Evolutionary conservation across 2,113 vertebrate species (phyloP).

Genomic region (Sprattus sprattus): DNA sequence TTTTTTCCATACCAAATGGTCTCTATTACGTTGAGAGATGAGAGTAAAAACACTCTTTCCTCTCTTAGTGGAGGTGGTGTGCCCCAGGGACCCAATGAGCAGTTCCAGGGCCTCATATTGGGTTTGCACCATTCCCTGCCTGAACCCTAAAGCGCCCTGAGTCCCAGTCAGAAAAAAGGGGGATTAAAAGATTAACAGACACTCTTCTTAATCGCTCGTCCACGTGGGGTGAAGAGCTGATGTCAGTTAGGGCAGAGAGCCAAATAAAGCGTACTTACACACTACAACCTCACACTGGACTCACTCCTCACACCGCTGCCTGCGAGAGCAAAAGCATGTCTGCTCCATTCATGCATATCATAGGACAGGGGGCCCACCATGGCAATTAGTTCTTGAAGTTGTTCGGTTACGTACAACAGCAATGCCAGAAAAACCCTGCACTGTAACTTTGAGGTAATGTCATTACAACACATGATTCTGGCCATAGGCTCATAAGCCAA

Average conservation of each 20-base stretch:
- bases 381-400: not conserved
- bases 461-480: not conserved
- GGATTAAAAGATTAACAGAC: conserved; percentile 61
- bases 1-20: not conserved
- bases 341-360: not conserved
- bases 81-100: not conserved
- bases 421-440: not conserved
- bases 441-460: not conserved
- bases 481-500: not conserved
- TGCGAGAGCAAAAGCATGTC: not conserved
- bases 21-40: not conserved
- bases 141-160: conserved; percentile 28
- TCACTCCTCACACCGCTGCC: not conserved
- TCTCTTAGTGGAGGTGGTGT: not conserved
- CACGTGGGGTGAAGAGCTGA: conserved; percentile 45
- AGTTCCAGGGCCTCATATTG: not conserved
- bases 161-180: conserved; percentile 29
- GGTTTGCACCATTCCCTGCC: not conserved
- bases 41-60: not conserved
- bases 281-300: not conserved
- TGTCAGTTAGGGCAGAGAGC: conserved; percentile 38
- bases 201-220: conserved; percentile 51
- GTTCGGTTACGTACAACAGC: not conserved
- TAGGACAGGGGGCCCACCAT: not conserved
- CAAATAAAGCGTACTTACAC: not conserved